Base-by-base conservation (phyloP, 1,140 invertebrate genomes). In the Habropoda laboriosa region DNA sequence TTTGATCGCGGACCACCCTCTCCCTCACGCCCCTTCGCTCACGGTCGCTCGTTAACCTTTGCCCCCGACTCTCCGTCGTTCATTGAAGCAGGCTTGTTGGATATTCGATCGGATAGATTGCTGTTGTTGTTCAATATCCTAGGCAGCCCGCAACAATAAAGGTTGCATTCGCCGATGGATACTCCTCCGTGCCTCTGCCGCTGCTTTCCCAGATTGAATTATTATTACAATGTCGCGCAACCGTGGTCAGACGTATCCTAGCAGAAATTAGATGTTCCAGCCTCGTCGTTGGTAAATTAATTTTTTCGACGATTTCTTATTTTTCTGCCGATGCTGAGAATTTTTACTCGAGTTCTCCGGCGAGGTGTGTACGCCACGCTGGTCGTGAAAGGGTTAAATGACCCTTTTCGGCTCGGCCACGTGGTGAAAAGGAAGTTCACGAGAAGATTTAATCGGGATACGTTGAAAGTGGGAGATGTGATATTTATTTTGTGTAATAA, bases 41-140 rank as follows among this genome's bases (percentile, higher is more conserved):
- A n/a, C n/a, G n/a, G 10, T 30, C 30, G 42, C 55, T 35, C 68
- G 67, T 35, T 24, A 60, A 60, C 72, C 78, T 79, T 66, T 53
- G 27, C 35, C 47, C 60, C n/a, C 16, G 38, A 35, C 49, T 30
- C 32, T 13, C n/a, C 47, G 35, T 38, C 80, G 40, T 79, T 60
- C 64, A 84, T 79, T 84, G 83, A 81, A 80, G 67, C 60, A 40
- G 42, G 83, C 74, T 87, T 74, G 85, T 87, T 89, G 82, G 85
- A 83, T 88, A 89, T 89, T 89, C 87, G 79, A 89, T 90, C 80
- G 74, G 89, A 89, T 90, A 89, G 86, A 90, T 90, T 86, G 82
- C 84, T 70, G 78, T 49, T 85, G 86, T 87, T 86, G 87, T 83
- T 84, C 85, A 82, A 86, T 86, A 87, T 86, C 71, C 80, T 81